Percentiles rank a stretch among this genome's conserved stretches.
phyloP scores from a whole-genome alignment of 2,888 invertebrate species.

The Tetragonisca angustula region DNA sequence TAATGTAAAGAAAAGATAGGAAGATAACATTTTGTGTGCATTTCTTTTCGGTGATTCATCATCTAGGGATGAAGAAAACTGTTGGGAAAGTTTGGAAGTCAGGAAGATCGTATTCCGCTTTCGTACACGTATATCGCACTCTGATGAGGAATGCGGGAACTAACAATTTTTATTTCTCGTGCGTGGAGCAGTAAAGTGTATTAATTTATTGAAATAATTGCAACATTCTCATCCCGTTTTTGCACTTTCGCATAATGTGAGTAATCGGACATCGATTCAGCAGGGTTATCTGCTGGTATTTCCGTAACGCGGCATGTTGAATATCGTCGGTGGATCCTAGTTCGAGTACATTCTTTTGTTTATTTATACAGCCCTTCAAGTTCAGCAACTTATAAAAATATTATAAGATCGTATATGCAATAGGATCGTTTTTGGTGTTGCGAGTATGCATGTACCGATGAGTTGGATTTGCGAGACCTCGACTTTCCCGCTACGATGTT shows the following conservation, averaged over 20 bases:
- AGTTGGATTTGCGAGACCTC: conserved; percentile 7
- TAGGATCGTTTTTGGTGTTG: conserved; percentile 11
- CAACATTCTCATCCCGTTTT: conserved; percentile 72
- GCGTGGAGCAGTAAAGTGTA: conserved; percentile 80
- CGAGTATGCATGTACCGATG: background rate
- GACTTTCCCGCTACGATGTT: conserved; percentile 46
- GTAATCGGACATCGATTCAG: conserved; percentile 65
- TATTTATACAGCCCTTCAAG: conserved; percentile 75
- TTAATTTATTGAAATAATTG: conserved; percentile 81
- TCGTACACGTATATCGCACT: conserved; percentile 47
- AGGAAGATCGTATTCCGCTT: conserved; percentile 59
- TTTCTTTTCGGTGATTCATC: conserved; percentile 50
- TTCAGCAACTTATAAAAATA: conserved; percentile 69
- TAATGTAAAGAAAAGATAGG: conserved; percentile 1
- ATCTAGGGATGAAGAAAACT: conserved; percentile 31
- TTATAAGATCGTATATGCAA: conserved; percentile 35
- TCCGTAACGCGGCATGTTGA: conserved; percentile 42
- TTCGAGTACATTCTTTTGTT: conserved; percentile 75
- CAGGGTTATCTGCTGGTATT: conserved; percentile 38
- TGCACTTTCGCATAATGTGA: conserved; percentile 76
- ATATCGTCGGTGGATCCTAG: conserved; percentile 18
- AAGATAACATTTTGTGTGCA: conserved; percentile 29
- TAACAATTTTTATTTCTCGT: conserved; percentile 80
- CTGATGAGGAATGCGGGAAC: conserved; percentile 81
- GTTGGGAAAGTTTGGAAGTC: conserved; percentile 54